Percentiles rank a stretch among this genome's conserved stretches.
phyloP scores from a whole-genome alignment of 1,140 invertebrate genomes.

The Anoplophora glabripennis region DNA sequence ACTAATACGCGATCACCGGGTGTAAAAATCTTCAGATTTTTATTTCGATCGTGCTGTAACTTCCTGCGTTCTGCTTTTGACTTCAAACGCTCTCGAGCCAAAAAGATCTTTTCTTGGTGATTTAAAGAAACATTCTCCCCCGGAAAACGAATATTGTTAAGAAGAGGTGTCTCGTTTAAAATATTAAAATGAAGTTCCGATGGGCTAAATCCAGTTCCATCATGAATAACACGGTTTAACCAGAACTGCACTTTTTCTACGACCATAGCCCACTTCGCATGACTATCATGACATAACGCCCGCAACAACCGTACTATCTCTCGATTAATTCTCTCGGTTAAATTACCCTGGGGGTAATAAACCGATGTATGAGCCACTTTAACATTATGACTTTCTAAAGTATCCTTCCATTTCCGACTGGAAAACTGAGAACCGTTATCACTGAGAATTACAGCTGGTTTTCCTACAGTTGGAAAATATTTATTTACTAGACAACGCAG shows the following conservation, averaged over 20 bases:
- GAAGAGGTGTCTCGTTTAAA: no score
- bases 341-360: slow-evolving; percentile 11
- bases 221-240: background rate
- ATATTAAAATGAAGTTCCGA: background rate
- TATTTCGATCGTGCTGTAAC: background rate
- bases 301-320: slow-evolving; percentile 1
- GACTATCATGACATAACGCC: slow-evolving; percentile 1
- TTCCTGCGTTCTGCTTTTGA: background rate
- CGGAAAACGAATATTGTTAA: no score
- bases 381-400: background rate
- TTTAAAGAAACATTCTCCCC: slow-evolving; percentile 22
- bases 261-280: slow-evolving; percentile 2
- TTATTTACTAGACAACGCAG: background rate
- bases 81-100: slow-evolving; percentile 8
- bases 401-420: background rate
- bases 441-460: background rate
- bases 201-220: background rate
- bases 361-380: slow-evolving; percentile 5
- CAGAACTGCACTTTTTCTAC: background rate
- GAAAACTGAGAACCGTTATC: slow-evolving; percentile 13
- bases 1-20: slow-evolving; percentile 4
- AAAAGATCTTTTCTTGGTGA: background rate
- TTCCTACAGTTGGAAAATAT: slow-evolving; percentile 1
- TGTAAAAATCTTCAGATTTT: background rate
- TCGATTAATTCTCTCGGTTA: background rate